These are phyloP conservation scores for Lymantria monacha DNA, from an alignment of 2,888 invertebrate genomes.

Conservation along the genomic window DNA sequence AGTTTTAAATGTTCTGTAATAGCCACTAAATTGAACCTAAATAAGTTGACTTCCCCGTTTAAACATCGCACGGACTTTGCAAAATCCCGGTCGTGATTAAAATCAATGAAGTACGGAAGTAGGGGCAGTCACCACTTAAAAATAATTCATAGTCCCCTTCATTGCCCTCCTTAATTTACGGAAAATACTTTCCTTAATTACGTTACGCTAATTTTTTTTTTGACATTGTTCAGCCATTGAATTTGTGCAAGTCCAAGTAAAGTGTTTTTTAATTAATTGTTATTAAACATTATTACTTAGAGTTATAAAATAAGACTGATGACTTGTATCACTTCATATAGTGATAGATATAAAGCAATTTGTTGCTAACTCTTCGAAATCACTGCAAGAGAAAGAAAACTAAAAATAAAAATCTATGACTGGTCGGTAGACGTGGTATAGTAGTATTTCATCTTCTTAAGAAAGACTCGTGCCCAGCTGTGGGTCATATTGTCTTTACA, in stretches of 20 bases:
- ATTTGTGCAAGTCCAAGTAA: conserved; percentile 7
- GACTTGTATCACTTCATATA: too few relatives aligned
- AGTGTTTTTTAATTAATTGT: too few relatives aligned
- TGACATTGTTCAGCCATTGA: conserved; percentile 19
- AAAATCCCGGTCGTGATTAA: conserved; percentile 36
- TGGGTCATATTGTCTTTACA: too few relatives aligned
- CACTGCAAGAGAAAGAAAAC: too few relatives aligned
- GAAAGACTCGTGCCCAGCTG: too few relatives aligned
- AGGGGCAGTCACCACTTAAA: conserved; percentile 53
- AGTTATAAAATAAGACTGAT: too few relatives aligned
- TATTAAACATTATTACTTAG: too few relatives aligned
- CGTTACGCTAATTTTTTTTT: conserved; percentile 30
- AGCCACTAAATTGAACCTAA: conserved; percentile 9
- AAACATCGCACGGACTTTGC: conserved; percentile 4
- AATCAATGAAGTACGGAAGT: conserved; percentile 53
- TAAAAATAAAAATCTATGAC: too few relatives aligned
- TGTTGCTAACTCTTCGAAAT: too few relatives aligned
- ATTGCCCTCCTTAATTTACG: conserved; percentile 57
- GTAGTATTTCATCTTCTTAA: too few relatives aligned
- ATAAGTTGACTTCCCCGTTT: conserved; percentile 10
- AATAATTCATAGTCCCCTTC: conserved; percentile 60
- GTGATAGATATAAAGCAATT: too few relatives aligned
- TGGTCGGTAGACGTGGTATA: too few relatives aligned
- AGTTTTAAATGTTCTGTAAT: neutral
- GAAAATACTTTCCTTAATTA: conserved; percentile 50